These are phyloP conservation scores for Leptinotarsa tumamoca DNA, from an alignment of 2,888 invertebrate species.

Conservation along the genomic window DNA sequence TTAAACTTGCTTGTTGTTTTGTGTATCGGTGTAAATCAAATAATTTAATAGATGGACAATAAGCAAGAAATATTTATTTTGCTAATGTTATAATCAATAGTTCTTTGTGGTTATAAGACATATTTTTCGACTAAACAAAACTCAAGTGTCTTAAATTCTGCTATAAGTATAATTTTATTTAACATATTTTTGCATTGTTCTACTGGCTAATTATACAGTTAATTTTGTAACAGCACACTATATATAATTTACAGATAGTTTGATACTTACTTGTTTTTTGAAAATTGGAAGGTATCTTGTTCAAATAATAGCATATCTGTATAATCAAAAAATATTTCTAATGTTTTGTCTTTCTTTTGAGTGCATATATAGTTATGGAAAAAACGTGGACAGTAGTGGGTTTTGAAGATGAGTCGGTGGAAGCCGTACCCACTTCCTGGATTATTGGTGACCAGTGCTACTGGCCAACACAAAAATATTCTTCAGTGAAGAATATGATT, in stretches of 20 bases:
- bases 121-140: too few relatives aligned
- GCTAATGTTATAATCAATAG: too few relatives aligned
- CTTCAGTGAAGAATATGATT: slow-evolving; percentile 13
- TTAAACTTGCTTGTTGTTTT: too few relatives aligned
- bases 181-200: too few relatives aligned
- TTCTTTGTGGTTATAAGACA: too few relatives aligned
- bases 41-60: too few relatives aligned
- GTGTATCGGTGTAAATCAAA: too few relatives aligned
- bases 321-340: not conserved
- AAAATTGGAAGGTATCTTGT: not conserved
- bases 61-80: too few relatives aligned
- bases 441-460: slow-evolving; percentile 15
- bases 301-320: not conserved
- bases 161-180: too few relatives aligned
- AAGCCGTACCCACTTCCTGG: slow-evolving; percentile 26
- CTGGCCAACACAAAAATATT: slow-evolving; percentile 13
- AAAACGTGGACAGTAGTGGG: slow-evolving; percentile 23
- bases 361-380: not conserved
- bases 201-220: too few relatives aligned
- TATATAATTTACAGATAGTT: not conserved
- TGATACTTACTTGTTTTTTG: not conserved
- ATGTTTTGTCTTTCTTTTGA: not conserved
- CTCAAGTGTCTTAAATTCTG: too few relatives aligned
- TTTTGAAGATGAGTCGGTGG: slow-evolving; percentile 25
- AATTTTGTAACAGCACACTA: not conserved